Evolutionary conservation across 2,113 vertebrate genomes (phyloP), one percentile per base, ranked within the genome.

Genomic region (Tor tambroides): DNA sequence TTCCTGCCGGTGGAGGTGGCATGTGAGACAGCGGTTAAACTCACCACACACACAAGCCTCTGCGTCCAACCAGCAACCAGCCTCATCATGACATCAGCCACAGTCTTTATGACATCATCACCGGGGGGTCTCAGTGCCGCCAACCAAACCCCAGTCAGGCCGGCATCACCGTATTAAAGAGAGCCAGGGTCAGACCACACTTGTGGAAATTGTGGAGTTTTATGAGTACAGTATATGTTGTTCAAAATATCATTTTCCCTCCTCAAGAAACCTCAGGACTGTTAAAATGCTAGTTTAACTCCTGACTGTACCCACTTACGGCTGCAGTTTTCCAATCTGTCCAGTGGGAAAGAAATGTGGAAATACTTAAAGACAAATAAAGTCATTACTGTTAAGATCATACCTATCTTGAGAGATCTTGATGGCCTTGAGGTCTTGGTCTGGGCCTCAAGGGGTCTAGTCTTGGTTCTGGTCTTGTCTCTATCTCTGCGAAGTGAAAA

Each of bases 21-120:
- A 41, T 30, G 30, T 14, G 23, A 75, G 41, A 43, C 30, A 81
- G 54, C 5, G 17, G 26, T 83, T 59, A 80, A 84, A 83, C 26
- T 71, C 79, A 71, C 71, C 87, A 83, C 49, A 78, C 67, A 7
- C 51, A 49, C 83, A 76, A 43, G 51, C 63, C 28, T 79, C n/a
- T 38, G 84, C 46, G 6, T 72, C 28, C 59, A 30, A 56, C 75
- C 65, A 80, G 41, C 46, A 80, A 85, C 82, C 85, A 76, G 35
- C 9, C 74, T 89, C 82, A 82, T 87, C 43, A 69, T 83, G 84
- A 83, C 84, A 83, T 72, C 51, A 63, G 76, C 54, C 82, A 63
- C 86, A 77, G 38, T 81, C 63, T 46, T 87, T 81, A 89, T 78
- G 49, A 71, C 80, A 69, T 65, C 54, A 19, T 83, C 19, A 80